These are phyloP conservation scores for Drosophila kuntzei DNA, from an alignment of 2,888 invertebrate species.

Conservation along the genomic window DNA sequence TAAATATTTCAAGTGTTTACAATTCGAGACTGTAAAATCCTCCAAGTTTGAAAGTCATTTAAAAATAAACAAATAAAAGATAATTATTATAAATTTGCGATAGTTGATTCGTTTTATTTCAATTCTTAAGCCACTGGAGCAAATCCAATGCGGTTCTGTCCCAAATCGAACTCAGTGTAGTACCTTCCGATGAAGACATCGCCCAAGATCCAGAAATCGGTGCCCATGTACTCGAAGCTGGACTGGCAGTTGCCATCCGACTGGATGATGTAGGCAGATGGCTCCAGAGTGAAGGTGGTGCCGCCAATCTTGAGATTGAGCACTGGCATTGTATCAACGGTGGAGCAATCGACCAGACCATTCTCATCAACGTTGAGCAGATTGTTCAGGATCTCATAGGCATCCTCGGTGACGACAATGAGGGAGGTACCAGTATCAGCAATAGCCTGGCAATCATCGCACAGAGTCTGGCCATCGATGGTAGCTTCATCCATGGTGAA, in stretches of 20 bases:
- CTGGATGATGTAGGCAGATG: conserved; percentile 91
- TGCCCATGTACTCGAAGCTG: conserved; percentile 95
- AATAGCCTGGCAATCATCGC: conserved; percentile 88
- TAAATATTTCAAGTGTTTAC: conserved; percentile 1
- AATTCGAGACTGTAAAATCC: background rate
- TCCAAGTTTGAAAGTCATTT: background rate
- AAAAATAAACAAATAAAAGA: background rate
- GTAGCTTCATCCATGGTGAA: conserved; percentile 92
- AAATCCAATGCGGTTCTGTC: conserved; percentile 94
- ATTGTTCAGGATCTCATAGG: conserved; percentile 41
- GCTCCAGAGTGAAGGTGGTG: conserved; percentile 89
- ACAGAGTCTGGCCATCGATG: conserved; percentile 87
- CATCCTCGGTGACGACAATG: conserved; percentile 88
- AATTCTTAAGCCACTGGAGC: conserved; percentile 87
- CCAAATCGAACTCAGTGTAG: conserved; percentile 97
- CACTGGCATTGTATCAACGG: conserved; percentile 91
- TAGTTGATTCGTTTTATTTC: conserved; percentile 38
- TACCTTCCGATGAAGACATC: conserved; percentile 98
- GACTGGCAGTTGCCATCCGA: conserved; percentile 92
- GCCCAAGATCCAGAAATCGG: conserved; percentile 96
- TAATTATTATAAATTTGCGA: conserved; percentile 1
- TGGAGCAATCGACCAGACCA: conserved; percentile 90
- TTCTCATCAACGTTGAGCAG: conserved; percentile 41
- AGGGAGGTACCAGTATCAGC: conserved; percentile 98
- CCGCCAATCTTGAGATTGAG: conserved; percentile 92